A percentile compares a stretch with the other conserved stretches of the same genome.
Conservation (phyloP, 2,797 vertebrate genomes). For the Thalassophryne amazonica region DNA sequence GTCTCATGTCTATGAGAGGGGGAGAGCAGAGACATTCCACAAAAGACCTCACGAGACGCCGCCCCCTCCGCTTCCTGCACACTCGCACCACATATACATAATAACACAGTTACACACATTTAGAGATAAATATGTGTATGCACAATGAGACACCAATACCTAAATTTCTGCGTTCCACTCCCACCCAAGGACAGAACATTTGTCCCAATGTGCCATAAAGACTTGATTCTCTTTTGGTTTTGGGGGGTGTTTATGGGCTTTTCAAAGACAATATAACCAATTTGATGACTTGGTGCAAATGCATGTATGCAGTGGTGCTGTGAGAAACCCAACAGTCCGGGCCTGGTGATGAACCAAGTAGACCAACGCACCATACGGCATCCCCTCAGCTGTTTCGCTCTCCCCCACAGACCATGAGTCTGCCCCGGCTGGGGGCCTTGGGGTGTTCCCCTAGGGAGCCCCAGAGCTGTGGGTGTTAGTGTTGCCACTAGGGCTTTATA, state of each 20-base stretch:
- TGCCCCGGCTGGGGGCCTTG: slow-evolving; percentile 49
- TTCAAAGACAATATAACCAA: slow-evolving; percentile 22
- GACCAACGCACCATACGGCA: slow-evolving; percentile 11
- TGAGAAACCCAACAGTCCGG: slow-evolving; percentile 1
- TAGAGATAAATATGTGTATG: slow-evolving; percentile 4
- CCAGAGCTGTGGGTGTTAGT: slow-evolving; percentile 84
- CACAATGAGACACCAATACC: not conserved
- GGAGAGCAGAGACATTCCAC: slow-evolving; percentile 61
- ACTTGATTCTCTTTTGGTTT: slow-evolving; percentile 73
- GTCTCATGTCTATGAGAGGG: slow-evolving; percentile 55
- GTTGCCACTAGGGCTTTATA: slow-evolving; percentile 83
- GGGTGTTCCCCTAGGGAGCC: slow-evolving; percentile 71
- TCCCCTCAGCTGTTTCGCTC: slow-evolving; percentile 45
- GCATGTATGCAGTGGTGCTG: slow-evolving; percentile 16
- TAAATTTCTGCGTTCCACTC: slow-evolving; percentile 18
- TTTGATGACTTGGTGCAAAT: slow-evolving; percentile 66
- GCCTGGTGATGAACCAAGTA: slow-evolving; percentile 13
- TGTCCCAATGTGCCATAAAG: slow-evolving; percentile 69
- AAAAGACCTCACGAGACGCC: slow-evolving; percentile 48
- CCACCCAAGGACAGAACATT: slow-evolving; percentile 31
- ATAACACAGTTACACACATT: slow-evolving; percentile 10
- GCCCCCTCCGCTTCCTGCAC: slow-evolving; percentile 37
- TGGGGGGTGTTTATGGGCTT: slow-evolving; percentile 37
- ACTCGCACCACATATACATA: slow-evolving; percentile 21
- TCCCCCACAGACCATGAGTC: slow-evolving; percentile 25